Conservation (phyloP, 2,113 vertebrate species). For the Bambusicola thoracicus region DNA sequence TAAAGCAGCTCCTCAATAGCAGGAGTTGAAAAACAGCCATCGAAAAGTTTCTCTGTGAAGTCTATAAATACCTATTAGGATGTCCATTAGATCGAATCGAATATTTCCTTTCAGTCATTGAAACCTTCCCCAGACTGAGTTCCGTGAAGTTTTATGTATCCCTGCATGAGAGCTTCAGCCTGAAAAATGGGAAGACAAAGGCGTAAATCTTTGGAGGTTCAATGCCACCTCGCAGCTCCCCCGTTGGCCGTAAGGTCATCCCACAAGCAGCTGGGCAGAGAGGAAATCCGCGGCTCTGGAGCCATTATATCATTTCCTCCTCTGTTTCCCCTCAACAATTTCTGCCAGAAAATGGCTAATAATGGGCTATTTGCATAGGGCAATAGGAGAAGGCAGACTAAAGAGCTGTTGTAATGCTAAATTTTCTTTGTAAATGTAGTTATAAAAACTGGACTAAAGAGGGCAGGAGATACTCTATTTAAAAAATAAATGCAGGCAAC, state of each 20-base stretch:
- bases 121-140: not conserved
- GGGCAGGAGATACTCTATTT: conserved; percentile 85
- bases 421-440: conserved; percentile 79
- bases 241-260: conserved; percentile 74
- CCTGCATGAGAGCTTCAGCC: not conserved
- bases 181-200: conserved; percentile 3
- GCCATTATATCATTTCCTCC: conserved; percentile 86
- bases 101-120: conserved; percentile 44
- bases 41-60: not conserved
- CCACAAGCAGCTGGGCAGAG: conserved; percentile 76
- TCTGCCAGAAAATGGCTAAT: conserved; percentile 81
- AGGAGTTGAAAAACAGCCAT: not conserved
- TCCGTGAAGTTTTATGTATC: not conserved
- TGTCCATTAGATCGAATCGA: not conserved
- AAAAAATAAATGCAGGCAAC: conserved; percentile 58
- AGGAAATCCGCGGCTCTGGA: conserved; percentile 76
- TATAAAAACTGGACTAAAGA: conserved; percentile 86
- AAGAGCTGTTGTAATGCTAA: conserved; percentile 36
- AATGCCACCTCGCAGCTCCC: conserved; percentile 67
- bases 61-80: conserved; percentile 6
- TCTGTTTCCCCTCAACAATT: conserved; percentile 80
- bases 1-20: not conserved
- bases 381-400: conserved; percentile 66
- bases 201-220: conserved; percentile 56
- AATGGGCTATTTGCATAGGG: conserved; percentile 81